Percentiles rank a stretch among this genome's conserved stretches.
phyloP scores from a whole-genome alignment of 2,113 vertebrate species.

The Phalacrocorax pelagicus region DNA sequence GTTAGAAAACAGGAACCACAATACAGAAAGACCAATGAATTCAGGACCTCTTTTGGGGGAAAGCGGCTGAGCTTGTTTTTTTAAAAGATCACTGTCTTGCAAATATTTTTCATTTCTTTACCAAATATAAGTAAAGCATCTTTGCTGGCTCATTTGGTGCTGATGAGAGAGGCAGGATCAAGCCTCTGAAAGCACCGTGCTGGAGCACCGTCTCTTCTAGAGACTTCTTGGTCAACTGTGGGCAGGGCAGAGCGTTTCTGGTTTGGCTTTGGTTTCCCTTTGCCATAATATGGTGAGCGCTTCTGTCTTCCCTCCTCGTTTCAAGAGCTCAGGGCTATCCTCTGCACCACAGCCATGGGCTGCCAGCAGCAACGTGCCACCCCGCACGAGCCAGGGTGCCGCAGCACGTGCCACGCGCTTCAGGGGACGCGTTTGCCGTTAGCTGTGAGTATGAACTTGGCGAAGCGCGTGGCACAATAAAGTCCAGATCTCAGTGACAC shows the following conservation, averaged over 20 bases:
- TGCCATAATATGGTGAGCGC: not conserved
- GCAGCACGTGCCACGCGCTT: fast-evolving
- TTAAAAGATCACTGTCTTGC: not conserved
- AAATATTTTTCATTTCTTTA: not conserved
- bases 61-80: not conserved
- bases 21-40: not conserved
- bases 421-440: fast-evolving
- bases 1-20: not conserved
- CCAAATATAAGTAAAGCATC: not conserved
- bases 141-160: not conserved
- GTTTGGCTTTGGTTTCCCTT: not conserved
- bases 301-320: not conserved
- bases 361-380: not conserved
- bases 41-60: not conserved
- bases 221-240: too few relatives aligned
- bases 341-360: fast-evolving
- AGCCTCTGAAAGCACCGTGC: not conserved
- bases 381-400: not conserved
- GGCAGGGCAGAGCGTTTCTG: not conserved
- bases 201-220: not conserved
- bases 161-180: not conserved
- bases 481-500: not conserved
- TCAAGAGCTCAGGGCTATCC: not conserved
- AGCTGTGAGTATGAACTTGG: fast-evolving
- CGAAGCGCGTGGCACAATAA: fast-evolving